Evolutionary conservation across 2,797 vertebrate species (phyloP), one percentile per base, ranked within the genome.

Genomic region (Aphelocoma californica): DNA sequence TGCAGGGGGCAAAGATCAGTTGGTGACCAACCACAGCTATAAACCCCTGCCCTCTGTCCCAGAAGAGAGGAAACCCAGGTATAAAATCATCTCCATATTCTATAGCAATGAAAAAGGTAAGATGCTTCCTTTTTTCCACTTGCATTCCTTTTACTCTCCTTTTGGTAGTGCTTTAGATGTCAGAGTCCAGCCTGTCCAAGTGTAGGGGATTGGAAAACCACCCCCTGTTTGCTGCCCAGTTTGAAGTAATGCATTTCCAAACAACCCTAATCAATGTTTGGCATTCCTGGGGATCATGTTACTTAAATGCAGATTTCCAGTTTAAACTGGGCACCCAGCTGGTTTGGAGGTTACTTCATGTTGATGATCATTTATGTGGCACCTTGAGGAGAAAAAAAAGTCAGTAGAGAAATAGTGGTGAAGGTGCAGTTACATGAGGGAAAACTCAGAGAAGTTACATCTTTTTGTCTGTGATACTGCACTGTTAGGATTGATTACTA

Each of bases 21-120:
- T 99, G 75, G 98, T 98, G 19, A 98, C 98, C 96, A 99, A 99
- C 97, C 99, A 99, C 98, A 99, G 98, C 98, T 98, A 98, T 44
- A 99, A 99, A 97, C 99, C 99, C 26, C 97, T 99, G 91, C 99
- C 99, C 5, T 99, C 99, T 54, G 99, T 99, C 86, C 99, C 99
- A 7, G 99, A 99, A 97, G 99, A 99, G 96, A 98, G 98, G 89
- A 99, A 99, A 97, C 98, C 98, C 88, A 98, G 99, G 86, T 98
- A 98, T 95, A 99, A 99, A 98, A 99, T 99, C 97, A 99, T 99
- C 98, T 99, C 99, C 94, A 99, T 99, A 90, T 99, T 99, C 94
- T 98, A 98, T 29, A 96, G 98, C 70, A 98, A 98, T 67, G 99
- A 99, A 94, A 99, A 99, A 98, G 98, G 99, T 99, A 93, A 97